Percentiles rank a stretch among this genome's conserved stretches.
These are phyloP conservation scores for Kryptolebias ocellatus DNA, from an alignment of 2,797 vertebrate genomes.

Conservation along the genomic window DNA sequence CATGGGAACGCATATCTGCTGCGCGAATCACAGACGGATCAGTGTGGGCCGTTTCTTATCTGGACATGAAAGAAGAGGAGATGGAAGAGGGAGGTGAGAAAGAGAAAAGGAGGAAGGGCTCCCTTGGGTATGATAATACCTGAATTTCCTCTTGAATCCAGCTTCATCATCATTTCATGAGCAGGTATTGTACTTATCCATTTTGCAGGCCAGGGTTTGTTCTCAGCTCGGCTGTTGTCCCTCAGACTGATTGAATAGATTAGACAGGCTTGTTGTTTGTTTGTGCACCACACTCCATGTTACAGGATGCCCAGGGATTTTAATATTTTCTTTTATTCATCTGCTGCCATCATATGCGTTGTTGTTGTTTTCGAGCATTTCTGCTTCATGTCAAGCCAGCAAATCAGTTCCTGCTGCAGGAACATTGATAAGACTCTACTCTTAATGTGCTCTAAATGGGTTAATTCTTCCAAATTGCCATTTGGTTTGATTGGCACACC, in stretches of 20 bases:
- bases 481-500: constrained; percentile 51
- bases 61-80: constrained; percentile 73
- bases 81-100: constrained; percentile 54
- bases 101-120: constrained; percentile 20
- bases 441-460: constrained; percentile 13
- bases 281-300: constrained; percentile 21
- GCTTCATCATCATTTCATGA: constrained; percentile 64
- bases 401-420: constrained; percentile 57
- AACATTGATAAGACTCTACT: constrained; percentile 54
- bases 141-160: constrained; percentile 63
- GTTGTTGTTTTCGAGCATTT: constrained; percentile 52
- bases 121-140: constrained; percentile 61
- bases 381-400: constrained; percentile 57
- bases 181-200: constrained; percentile 47
- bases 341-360: constrained; percentile 5
- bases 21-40: constrained; percentile 75
- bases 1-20: constrained; percentile 77
- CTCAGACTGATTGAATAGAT: constrained; percentile 43
- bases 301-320: constrained; percentile 40
- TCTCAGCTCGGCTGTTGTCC: constrained; percentile 22
- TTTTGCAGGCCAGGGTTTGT: constrained; percentile 29
- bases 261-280: constrained; percentile 50
- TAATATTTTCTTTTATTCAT: constrained; percentile 57
- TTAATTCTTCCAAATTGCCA: constrained; percentile 39
- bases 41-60: constrained; percentile 76